phyloP scores from a whole-genome alignment of 2,113 vertebrate genomes.

The Carassius auratus region DNA sequence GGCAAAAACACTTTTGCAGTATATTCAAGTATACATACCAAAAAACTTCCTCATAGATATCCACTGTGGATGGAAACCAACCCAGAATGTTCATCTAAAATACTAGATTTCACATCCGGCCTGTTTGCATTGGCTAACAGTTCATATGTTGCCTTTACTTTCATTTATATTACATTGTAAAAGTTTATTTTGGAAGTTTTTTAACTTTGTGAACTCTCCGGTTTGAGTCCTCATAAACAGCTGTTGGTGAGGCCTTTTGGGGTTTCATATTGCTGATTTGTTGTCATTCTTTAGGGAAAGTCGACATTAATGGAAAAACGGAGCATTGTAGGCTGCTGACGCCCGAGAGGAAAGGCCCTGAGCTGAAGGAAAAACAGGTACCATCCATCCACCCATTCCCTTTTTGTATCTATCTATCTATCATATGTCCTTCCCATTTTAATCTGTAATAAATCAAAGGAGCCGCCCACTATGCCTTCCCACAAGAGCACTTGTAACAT shows the following conservation, averaged over 20 bases:
- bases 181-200: not conserved
- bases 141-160: not conserved
- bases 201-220: not conserved
- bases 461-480: not conserved
- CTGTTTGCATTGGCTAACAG: not conserved
- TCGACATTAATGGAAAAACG: conserved; percentile 83
- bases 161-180: not conserved
- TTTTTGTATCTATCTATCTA: not conserved
- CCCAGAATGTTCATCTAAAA: not conserved
- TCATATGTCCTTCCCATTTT: not conserved
- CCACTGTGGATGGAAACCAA: not conserved
- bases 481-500: conserved; percentile 18
- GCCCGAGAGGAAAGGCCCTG: conserved; percentile 87
- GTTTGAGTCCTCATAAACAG: not conserved
- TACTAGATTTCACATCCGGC: not conserved
- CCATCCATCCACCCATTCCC: not conserved
- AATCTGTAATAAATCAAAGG: conserved; percentile 18
- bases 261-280: conserved; percentile 24
- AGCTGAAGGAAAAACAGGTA: conserved; percentile 85
- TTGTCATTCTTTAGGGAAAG: conserved; percentile 81
- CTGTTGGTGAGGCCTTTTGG: not conserved
- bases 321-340: conserved; percentile 91
- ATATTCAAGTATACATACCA: too few species aligned
- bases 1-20: too few species aligned
- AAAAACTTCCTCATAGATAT: not conserved